Evolutionary conservation across 2,888 invertebrate genomes (phyloP), one percentile per base, ranked within the genome.

Genomic region (Latrodectus hesperus): DNA sequence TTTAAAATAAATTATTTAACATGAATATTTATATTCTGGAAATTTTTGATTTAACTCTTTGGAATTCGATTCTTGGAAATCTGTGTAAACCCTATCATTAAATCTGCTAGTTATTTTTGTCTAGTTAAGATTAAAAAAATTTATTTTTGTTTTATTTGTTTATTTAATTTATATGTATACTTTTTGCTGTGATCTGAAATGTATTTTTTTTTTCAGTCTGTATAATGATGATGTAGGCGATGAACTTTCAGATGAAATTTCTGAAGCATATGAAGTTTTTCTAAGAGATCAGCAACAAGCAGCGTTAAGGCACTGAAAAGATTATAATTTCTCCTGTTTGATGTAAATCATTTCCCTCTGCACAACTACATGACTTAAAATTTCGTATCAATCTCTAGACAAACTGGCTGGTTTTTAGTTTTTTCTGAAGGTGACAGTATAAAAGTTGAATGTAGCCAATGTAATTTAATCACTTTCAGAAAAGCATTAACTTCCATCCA

Each of bases 221-320:
- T 84, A 84, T 78, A 84, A 88, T 73, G 67, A 88, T 71, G 60
- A 81, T 82, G 75, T 53, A 49, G 68, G 84, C 1, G 85, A 88
- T 83, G 81, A 94, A 92, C 94, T 94, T 94, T 94, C 94, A 89
- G 94, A 94, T 91, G 94, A 94, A 91, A 94, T 94, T 90, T 93
- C 94, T 91, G 93, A 92, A 86, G 94, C 94, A 86, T 94, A 94
- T 91, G 93, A 93, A 90, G 93, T 93, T 91, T 94, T 94, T 91
- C 92, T 94, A 84, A 74, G 89, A 76, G 90, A 90, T 17, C 82
- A 82, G 12, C 53, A 72, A 17, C 80, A 80, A 71, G 76, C 38
- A 38, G 79, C 82, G n/a, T 64, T 88, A 71, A 88, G 87, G 82
- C 87, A 83, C 74, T 88, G 87, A 88, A 82, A 70, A 22, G 64